phyloP scores from a whole-genome alignment of 2,888 invertebrate species.

The Nomada fabriciana region DNA sequence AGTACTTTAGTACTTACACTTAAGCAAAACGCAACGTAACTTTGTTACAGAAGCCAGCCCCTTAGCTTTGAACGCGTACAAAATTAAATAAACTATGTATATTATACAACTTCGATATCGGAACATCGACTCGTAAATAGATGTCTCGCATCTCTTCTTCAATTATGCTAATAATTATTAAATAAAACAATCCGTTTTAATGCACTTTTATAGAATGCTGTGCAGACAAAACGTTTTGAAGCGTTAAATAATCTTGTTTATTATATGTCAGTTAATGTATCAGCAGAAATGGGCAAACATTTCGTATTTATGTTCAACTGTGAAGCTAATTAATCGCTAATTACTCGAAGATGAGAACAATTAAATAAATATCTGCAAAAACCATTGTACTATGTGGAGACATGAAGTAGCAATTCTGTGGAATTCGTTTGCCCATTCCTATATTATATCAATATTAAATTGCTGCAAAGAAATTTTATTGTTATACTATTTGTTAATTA shows the following conservation, averaged over 20 bases:
- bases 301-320: neutral
- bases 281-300: constrained; percentile 43
- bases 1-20: constrained; percentile 61
- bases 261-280: constrained; percentile 34
- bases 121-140: constrained; percentile 40
- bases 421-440: constrained; percentile 45
- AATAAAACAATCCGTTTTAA: constrained; percentile 29
- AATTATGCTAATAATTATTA: constrained; percentile 40
- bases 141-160: constrained; percentile 39
- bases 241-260: constrained; percentile 49
- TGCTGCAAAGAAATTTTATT: constrained; percentile 29
- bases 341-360: constrained; percentile 29
- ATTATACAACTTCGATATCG: constrained; percentile 66
- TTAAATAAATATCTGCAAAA: constrained; percentile 46
- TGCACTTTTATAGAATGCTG: constrained; percentile 34
- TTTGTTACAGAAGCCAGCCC: constrained; percentile 63
- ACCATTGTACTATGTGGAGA: constrained; percentile 23
- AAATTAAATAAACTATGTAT: constrained; percentile 74
- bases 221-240: constrained; percentile 26
- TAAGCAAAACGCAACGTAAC: constrained; percentile 58
- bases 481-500: constrained; percentile 35
- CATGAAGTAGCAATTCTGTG: constrained; percentile 14
- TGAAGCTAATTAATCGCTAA: constrained; percentile 24
- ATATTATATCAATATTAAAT: constrained; percentile 14
- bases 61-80: constrained; percentile 67